Percentiles rank a stretch among this genome's conserved stretches.
These are phyloP conservation scores for Halcyon smyrnensis DNA, from an alignment of 2,797 vertebrate species.

Conservation along the genomic window DNA sequence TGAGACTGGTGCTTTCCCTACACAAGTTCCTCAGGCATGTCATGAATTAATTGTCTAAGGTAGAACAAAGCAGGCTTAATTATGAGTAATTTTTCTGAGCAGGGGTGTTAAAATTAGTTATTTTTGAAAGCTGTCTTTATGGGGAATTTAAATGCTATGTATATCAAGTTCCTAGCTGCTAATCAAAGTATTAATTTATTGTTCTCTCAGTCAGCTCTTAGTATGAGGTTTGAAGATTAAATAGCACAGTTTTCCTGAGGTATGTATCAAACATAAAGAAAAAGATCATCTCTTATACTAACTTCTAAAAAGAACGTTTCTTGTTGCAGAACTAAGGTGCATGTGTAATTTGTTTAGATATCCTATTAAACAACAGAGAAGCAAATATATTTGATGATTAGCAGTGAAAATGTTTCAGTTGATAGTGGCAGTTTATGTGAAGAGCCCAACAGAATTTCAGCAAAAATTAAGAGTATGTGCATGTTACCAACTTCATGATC, in stretches of 20 bases:
- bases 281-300: neutral
- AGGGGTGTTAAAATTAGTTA: conserved; percentile 24
- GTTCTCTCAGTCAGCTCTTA: conserved; percentile 4
- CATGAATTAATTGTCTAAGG: conserved; percentile 12
- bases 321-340: neutral
- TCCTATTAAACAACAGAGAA: neutral
- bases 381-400: neutral
- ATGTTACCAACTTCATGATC: neutral
- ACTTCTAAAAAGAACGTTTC: neutral
- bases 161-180: neutral
- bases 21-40: neutral
- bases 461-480: neutral
- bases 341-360: neutral
- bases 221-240: neutral
- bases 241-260: neutral
- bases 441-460: neutral
- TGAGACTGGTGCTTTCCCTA: neutral
- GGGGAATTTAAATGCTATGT: neutral
- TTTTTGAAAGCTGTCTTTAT: conserved; percentile 40
- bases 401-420: neutral
- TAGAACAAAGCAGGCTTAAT: conserved; percentile 50
- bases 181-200: conserved; percentile 15
- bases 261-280: neutral
- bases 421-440: neutral
- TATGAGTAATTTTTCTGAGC: conserved; percentile 12